Evolutionary conservation across 2,113 vertebrate species (phyloP).

Genomic region (Cyanistes caeruleus): DNA sequence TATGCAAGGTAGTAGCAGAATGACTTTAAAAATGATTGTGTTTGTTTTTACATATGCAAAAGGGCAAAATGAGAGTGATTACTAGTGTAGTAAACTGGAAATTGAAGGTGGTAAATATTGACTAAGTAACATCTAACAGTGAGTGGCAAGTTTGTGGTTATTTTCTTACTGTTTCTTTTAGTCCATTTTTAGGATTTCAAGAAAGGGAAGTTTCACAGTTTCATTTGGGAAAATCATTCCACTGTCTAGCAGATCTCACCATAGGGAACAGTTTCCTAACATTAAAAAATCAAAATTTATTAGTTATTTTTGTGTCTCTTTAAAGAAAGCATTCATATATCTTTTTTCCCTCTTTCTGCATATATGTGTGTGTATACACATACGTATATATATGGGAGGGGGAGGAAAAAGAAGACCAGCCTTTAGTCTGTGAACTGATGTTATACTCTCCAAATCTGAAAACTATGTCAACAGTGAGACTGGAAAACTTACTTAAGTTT

Average conservation of each 20-base stretch:
- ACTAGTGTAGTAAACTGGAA: not conserved
- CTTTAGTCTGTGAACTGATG: not conserved
- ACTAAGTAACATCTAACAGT: not conserved
- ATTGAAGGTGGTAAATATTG: not conserved
- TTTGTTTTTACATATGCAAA: not conserved
- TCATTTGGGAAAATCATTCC: not conserved
- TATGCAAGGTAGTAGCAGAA: not conserved
- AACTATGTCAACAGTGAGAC: not conserved
- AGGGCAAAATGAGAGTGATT: not conserved
- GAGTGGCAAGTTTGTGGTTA: not conserved
- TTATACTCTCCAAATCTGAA: not conserved
- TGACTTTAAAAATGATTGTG: not conserved
- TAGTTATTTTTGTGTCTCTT: not conserved
- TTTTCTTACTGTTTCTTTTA: not conserved
- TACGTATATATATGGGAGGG: not conserved
- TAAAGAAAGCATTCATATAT: not conserved
- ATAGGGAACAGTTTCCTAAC: not conserved
- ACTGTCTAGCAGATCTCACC: not conserved
- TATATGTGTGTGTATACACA: not conserved
- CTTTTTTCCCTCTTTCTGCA: not conserved
- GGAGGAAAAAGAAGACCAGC: not conserved
- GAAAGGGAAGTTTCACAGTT: not conserved
- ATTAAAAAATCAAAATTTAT: not conserved
- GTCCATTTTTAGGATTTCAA: not conserved
- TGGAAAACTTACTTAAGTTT: not conserved